These are phyloP conservation scores for Seira ritae DNA, from an alignment of 2,888 invertebrate genomes.

Conservation along the genomic window DNA sequence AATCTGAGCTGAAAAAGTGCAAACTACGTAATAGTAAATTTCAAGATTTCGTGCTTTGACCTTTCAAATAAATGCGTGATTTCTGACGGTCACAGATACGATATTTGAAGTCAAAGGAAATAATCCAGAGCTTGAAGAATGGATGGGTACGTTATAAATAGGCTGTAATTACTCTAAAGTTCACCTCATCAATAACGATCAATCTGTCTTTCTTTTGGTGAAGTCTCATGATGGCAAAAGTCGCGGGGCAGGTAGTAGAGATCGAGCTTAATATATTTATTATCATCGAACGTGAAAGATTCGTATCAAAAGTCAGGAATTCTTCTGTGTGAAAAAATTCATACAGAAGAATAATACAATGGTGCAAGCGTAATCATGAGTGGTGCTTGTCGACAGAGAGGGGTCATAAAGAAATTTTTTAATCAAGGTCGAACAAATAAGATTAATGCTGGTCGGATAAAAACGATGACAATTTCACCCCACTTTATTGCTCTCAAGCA, in stretches of 20 bases:
- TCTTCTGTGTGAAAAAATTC: slow-evolving; percentile 42
- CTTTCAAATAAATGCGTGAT: no score
- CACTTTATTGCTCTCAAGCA: background rate
- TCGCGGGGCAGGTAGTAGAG: no score
- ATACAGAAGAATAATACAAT: slow-evolving; percentile 9
- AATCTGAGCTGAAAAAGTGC: no score
- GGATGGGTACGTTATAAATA: slow-evolving; percentile 1
- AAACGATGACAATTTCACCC: slow-evolving; percentile 17
- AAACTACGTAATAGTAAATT: no score
- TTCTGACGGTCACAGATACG: no score
- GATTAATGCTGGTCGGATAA: slow-evolving; percentile 7
- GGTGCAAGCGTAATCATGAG: slow-evolving; percentile 35
- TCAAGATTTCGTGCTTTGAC: no score
- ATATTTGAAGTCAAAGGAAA: no score
- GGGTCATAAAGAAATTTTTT: slow-evolving; percentile 52
- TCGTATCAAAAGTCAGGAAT: slow-evolving; percentile 47
- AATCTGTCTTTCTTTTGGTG: background rate
- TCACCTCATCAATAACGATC: background rate
- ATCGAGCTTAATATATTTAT: background rate
- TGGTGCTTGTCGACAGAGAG: slow-evolving; percentile 54
- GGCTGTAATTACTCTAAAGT: background rate
- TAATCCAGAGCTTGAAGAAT: no score
- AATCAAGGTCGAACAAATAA: slow-evolving; percentile 35
- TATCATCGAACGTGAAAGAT: slow-evolving; percentile 17
- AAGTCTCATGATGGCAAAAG: background rate